Evolutionary conservation across 1,140 invertebrate species (phyloP), one percentile per base, ranked within the genome.

Genomic region (Bicyclus anynana): DNA sequence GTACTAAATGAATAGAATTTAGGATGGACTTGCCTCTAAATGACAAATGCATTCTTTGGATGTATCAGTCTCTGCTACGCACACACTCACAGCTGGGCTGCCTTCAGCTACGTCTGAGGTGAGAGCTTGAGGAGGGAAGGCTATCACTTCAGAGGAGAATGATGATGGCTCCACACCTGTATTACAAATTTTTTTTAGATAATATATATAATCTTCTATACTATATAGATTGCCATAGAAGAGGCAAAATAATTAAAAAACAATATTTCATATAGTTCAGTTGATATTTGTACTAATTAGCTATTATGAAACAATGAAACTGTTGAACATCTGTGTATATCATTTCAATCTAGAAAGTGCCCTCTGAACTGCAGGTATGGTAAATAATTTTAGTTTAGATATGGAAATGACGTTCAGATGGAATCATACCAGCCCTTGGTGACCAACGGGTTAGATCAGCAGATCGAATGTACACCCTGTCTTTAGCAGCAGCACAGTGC

Each of bases 371-470:
- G n/a, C n/a, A n/a, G n/a, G n/a, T n/a, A n/a, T n/a, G n/a, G n/a
- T n/a, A n/a, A n/a, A n/a, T n/a, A n/a, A n/a, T n/a, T n/a, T n/a
- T n/a, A n/a, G n/a, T n/a, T n/a, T n/a, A n/a, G n/a, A n/a, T n/a
- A n/a, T n/a, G n/a, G n/a, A n/a, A n/a, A n/a, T n/a, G n/a, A n/a
- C n/a, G n/a, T n/a, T n/a, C 9, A 44, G 12, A 20, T 58, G 18
- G 10, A 44, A 17, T 40, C 18, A 14, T 66, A 97, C 95, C 94
- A 85, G 94, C 92, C 73, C 93, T 78, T 65, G 93, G 90, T 65
- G 93, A 89, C 94, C 95, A 96, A 42, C 92, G 89, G 68, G 94
- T 91, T 5, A 98, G 86, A 82, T 97, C 96, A 17, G 93, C 91
- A 55, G 94, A 91, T 51, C 95, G 91, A 0, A 95, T 93, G 77